Evolutionary conservation across 1,140 invertebrate species (phyloP), one percentile per base, ranked within the genome.

Genomic region (Zelostemma sp.): DNA sequence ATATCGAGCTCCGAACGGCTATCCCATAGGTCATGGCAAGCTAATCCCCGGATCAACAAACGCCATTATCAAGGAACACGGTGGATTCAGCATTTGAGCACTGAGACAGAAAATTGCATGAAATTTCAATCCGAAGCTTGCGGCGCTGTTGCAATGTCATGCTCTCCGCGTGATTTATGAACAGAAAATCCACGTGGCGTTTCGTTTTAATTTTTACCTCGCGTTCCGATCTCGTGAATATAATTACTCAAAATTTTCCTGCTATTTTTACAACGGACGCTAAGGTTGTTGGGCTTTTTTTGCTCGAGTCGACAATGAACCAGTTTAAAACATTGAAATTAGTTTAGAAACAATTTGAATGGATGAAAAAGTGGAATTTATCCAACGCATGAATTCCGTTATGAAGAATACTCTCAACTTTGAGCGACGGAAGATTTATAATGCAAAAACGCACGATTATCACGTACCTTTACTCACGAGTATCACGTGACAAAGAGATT

Each of bases 31-130:
- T 63, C 58, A 68, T 56, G 50, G 55, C 56, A 59, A 31, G 45
- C 65, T 75, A 73, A 75, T 73, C 73, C 64, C 47, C 33, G 51
- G 70, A 71, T 71, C 67, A 73, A 70, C 67, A 56, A 58, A 61
- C 54, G 43, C 70, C 67, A 68, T 70, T 72, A 75, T 71, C 67
- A 59, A 61, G 41, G 60, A 65, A 70, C 64, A 75, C 57, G 43
- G 47, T 60, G 45, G 40, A 54, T 49, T 15, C 63, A 49, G 41
- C 46, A 33, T 47, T 19, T 46, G 31, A 40, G 28, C 21, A 25
- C 31, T 35, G 18, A 45, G 38, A 41, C 41, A 59, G 63, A 72
- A 72, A 75, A 75, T 72, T 62, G 51, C 33, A 43, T 45, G 33
- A 53, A 68, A 62, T 41, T 63, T 61, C 6, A 0, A 8, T 25